Conservation (phyloP, 1,140 invertebrate species). For the Paralvinella palmiformis region DNA sequence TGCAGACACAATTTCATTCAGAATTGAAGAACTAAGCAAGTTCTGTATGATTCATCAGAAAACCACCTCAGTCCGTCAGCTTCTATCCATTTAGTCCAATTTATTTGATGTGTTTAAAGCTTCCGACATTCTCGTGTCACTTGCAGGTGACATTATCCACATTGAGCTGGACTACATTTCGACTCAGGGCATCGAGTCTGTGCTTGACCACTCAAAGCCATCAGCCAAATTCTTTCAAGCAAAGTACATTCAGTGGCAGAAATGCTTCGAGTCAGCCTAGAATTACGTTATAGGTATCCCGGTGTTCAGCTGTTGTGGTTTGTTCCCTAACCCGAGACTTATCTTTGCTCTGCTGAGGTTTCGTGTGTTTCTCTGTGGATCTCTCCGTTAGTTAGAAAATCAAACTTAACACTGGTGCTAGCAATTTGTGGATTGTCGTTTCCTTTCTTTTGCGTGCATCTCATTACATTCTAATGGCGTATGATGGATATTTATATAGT, state of each 20-base stretch:
- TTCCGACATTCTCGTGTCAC: background rate
- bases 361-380: too few species aligned
- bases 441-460: too few species aligned
- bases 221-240: conserved; percentile 47
- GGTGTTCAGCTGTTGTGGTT: too few species aligned
- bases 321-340: too few species aligned
- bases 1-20: background rate
- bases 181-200: conserved; percentile 51
- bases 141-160: conserved; percentile 46
- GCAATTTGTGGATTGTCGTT: too few species aligned
- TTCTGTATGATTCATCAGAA: background rate
- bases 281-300: too few species aligned
- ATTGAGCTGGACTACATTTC: conserved; percentile 51
- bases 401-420: too few species aligned
- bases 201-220: conserved; percentile 53
- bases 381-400: too few species aligned
- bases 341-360: too few species aligned
- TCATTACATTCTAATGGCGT: too few species aligned
- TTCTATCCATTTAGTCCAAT: background rate
- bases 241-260: conserved; percentile 53
- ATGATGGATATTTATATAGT: too few species aligned
- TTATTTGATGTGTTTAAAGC: background rate
- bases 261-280: conserved; percentile 53
- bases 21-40: background rate
- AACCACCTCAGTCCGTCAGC: background rate